These are phyloP conservation scores for Hydriomena furcata DNA, from an alignment of 2,888 invertebrate species.

Conservation along the genomic window DNA sequence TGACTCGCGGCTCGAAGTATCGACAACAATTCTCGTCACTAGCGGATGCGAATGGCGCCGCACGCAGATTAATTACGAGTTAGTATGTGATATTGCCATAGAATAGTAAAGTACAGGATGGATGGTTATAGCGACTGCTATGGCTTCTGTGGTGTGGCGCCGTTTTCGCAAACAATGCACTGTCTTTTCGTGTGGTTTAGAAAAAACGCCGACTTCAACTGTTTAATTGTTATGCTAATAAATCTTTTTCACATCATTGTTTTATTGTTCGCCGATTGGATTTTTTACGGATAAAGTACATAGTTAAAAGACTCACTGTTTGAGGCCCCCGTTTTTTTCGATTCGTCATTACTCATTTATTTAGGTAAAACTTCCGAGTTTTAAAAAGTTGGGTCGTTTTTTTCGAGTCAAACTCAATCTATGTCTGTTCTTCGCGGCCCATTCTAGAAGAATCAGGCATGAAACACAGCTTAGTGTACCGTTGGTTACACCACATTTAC, in stretches of 20 bases:
- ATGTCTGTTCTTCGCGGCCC: too few relatives aligned
- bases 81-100: slow-evolving; percentile 21
- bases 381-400: too few relatives aligned
- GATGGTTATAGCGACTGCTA: slow-evolving; percentile 2
- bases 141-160: slow-evolving; percentile 37
- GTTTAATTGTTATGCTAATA: slow-evolving; percentile 71
- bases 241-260: slow-evolving; percentile 32
- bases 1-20: slow-evolving; percentile 44
- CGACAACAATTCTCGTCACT: slow-evolving; percentile 58
- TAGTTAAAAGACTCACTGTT: slow-evolving; percentile 7
- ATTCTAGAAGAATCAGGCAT: too few relatives aligned
- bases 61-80: slow-evolving; percentile 29
- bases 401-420: too few relatives aligned
- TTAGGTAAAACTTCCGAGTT: too few relatives aligned
- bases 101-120: slow-evolving; percentile 5
- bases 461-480: too few relatives aligned
- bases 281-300: neutral
- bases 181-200: slow-evolving; percentile 59
- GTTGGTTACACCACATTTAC: too few relatives aligned
- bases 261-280: slow-evolving; percentile 30
- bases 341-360: neutral
- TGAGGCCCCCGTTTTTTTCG: neutral
- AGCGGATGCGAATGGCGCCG: slow-evolving; percentile 75
- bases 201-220: slow-evolving; percentile 56
- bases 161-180: slow-evolving; percentile 72